Conservation (phyloP, 2,113 vertebrate genomes). For the Rattus norvegicus region GRCr8 NC_086021.1:76446001-76446500, state of each 20-base stretch:
- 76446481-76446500: conserved; percentile 23
- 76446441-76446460: conserved; percentile 41
- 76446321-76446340: not conserved
- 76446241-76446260: not conserved
- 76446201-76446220: not conserved
- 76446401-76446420: not conserved
- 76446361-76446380: not conserved
- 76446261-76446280: not conserved
- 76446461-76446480: conserved; percentile 34
- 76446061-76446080: not conserved
- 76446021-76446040: conserved; percentile 41
- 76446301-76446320: not conserved
- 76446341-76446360: not conserved
- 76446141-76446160: not conserved
- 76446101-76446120: not conserved
- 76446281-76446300: not conserved
- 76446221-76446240: not conserved
- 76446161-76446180: not conserved
- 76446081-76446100: not conserved
- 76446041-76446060: not conserved
- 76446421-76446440: not conserved
- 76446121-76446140: not conserved
- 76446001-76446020: conserved; percentile 1
- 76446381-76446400: not conserved
- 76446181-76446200: not conserved